Evolutionary conservation across 2,113 vertebrate genomes (phyloP).

Genomic region (Otis tarda): DNA sequence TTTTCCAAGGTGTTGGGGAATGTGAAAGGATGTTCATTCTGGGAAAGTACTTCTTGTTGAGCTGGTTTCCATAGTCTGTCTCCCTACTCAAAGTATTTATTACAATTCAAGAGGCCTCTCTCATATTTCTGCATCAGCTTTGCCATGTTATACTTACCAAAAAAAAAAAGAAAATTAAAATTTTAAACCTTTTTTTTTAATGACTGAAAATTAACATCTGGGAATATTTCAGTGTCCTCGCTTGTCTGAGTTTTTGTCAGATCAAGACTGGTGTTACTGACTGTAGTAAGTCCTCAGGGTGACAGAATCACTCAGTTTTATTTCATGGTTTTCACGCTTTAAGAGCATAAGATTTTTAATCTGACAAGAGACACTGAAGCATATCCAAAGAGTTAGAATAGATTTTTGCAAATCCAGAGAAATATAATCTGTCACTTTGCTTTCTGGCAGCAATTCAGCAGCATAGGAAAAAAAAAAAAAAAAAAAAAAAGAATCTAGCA

Average conservation of each 20-base stretch:
- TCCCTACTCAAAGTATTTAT: not conserved
- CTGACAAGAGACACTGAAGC: slow-evolving; percentile 30
- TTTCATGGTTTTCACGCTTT: slow-evolving; percentile 23
- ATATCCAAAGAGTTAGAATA: not conserved
- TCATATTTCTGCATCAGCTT: not conserved
- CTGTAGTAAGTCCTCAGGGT: slow-evolving; percentile 7
- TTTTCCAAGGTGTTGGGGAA: fast-evolving
- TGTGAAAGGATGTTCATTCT: not conserved
- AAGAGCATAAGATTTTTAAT: slow-evolving; percentile 37
- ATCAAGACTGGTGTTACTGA: not conserved
- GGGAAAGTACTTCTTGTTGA: not conserved
- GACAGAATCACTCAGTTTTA: slow-evolving; percentile 18
- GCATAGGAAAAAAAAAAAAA: not conserved
- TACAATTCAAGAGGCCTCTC: not conserved
- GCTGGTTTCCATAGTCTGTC: not conserved
- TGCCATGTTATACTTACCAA: not conserved
- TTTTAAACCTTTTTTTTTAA: not conserved
- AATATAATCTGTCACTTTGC: not conserved
- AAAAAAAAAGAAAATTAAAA: not conserved
- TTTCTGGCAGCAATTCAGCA: not conserved
- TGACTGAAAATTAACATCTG: not conserved
- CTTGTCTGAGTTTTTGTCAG: slow-evolving; percentile 22
- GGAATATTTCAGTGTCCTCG: not conserved
- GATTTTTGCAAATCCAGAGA: slow-evolving; percentile 21
- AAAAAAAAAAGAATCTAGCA: not conserved